Percentiles rank a stretch among this genome's conserved stretches.
These are phyloP conservation scores for Hemitrygon akajei DNA, from an alignment of 2,797 vertebrate species.

Conservation along the genomic window DNA sequence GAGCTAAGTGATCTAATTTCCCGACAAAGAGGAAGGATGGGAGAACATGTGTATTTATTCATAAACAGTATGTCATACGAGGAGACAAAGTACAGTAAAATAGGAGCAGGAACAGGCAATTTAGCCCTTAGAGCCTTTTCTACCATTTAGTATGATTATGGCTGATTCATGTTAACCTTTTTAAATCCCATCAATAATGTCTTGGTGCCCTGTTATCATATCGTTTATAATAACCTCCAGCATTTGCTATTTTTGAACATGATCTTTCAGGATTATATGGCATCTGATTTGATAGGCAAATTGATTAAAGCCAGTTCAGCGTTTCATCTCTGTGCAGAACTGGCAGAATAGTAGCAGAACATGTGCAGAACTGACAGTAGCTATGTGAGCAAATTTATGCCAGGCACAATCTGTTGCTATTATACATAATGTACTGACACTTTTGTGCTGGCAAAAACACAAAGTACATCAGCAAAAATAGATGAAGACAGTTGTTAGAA, in stretches of 20 bases:
- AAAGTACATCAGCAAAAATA: background rate
- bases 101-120: no score
- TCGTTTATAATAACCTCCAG: no score
- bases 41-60: no score
- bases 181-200: no score
- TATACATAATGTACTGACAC: background rate
- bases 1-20: no score
- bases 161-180: no score
- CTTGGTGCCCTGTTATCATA: no score
- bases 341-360: background rate
- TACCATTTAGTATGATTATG: no score
- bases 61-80: no score
- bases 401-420: background rate
- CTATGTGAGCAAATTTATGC: background rate
- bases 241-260: background rate
- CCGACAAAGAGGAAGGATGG: no score
- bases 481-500: background rate
- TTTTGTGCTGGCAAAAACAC: background rate
- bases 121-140: no score
- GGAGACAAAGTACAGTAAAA: no score
- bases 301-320: background rate
- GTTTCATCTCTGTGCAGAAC: background rate
- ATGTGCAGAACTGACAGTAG: background rate
- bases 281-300: background rate
- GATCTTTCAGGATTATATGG: background rate